A percentile compares a stretch with the other conserved stretches of the same genome.
These are phyloP conservation scores for Saccostrea cuccullata DNA, from an alignment of 1,140 invertebrate genomes.

Conservation along the genomic window DNA sequence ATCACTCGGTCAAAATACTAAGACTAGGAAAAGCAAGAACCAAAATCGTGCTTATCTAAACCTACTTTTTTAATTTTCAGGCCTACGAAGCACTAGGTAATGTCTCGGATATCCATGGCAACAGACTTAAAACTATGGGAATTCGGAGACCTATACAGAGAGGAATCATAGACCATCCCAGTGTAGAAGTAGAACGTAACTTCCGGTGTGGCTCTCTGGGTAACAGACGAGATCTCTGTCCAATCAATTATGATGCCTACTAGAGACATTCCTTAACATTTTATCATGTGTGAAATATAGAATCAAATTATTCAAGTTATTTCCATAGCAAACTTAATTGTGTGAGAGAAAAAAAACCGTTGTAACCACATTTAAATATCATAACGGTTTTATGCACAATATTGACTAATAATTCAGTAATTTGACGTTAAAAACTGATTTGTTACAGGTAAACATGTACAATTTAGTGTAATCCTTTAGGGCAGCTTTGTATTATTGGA, in stretches of 20 bases:
- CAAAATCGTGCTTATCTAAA: not conserved
- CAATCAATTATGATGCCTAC: not conserved
- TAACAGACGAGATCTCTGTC: conserved; percentile 10
- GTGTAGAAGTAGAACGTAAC: conserved; percentile 6
- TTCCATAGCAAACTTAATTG: no score
- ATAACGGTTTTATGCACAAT: no score
- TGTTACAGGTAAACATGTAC: no score
- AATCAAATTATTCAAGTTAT: no score
- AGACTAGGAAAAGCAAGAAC: not conserved
- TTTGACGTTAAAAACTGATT: no score
- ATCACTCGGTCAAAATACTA: no score
- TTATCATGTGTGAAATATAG: no score
- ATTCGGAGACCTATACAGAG: not conserved
- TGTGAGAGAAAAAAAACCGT: no score
- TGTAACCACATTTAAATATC: no score
- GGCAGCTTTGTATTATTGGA: no score
- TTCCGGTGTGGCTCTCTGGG: conserved; percentile 15
- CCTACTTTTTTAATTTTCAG: not conserved
- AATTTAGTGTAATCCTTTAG: no score
- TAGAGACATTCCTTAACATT: not conserved
- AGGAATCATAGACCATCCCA: not conserved
- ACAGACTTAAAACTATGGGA: not conserved
- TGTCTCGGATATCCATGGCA: conserved; percentile 4
- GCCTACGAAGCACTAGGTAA: not conserved
- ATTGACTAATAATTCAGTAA: no score